Evolutionary conservation across 2,888 invertebrate genomes (phyloP).

Genomic region (Scaptomyza caliginosa): DNA sequence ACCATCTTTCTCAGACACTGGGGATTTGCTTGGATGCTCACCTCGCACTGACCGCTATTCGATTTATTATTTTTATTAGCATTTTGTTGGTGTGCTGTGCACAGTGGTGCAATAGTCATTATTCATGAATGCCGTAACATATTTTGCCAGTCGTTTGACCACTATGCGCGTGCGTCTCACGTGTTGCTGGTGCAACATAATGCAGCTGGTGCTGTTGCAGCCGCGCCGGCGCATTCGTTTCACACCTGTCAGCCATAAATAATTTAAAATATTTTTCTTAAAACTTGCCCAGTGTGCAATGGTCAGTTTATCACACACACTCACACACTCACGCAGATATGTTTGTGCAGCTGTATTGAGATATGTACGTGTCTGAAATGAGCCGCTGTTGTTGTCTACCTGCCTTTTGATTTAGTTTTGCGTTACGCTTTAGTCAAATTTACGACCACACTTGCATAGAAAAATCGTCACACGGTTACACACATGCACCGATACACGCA

Average conservation of each 20-base stretch:
- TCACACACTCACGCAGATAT: background rate
- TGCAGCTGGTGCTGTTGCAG: conserved; percentile 38
- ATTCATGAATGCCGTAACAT: background rate
- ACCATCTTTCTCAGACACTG: conserved; percentile 51
- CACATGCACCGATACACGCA: conserved; percentile 12
- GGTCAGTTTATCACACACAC: conserved; percentile 47
- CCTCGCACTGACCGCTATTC: conserved; percentile 64
- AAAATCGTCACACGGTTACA: conserved; percentile 36
- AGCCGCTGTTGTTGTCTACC: conserved; percentile 58
- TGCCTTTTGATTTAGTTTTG: conserved; percentile 71
- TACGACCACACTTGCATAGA: conserved; percentile 51
- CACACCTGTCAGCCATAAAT: conserved; percentile 73
- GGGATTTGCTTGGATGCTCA: conserved; percentile 71
- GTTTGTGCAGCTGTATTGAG: conserved; percentile 17
- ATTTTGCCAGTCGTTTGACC: conserved; percentile 19
- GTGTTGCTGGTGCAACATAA: conserved; percentile 49
- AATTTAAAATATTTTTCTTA: conserved; percentile 44
- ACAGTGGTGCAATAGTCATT: conserved; percentile 51
- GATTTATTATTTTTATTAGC: conserved; percentile 75
- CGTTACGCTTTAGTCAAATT: conserved; percentile 76
- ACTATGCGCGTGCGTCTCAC: conserved; percentile 60
- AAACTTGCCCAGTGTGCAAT: conserved; percentile 57
- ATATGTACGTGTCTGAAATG: conserved; percentile 42
- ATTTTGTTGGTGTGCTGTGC: conserved; percentile 55
- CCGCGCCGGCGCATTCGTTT: conserved; percentile 63